These are phyloP conservation scores for Rattus norvegicus DNA, from an alignment of 2,113 vertebrate genomes.

Conservation along the genomic window GRCr8 NC_086024.1:10897501-10898000, in stretches of 20 bases:
- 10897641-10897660: background rate
- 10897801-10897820: background rate
- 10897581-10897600: background rate
- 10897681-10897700: background rate
- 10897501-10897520: too few species aligned
- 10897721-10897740: fast-evolving
- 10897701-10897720: background rate
- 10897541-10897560: background rate
- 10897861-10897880: background rate
- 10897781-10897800: background rate
- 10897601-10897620: background rate
- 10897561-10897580: background rate
- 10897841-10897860: background rate
- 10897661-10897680: background rate
- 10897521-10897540: background rate
- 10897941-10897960: background rate
- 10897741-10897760: background rate
- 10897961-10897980: background rate
- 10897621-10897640: too few species aligned
- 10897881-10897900: background rate
- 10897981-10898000: constrained; percentile 29
- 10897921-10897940: background rate
- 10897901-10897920: background rate
- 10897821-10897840: background rate
- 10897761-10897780: background rate